A percentile compares a stretch with the other conserved stretches of the same genome.
phyloP scores from a whole-genome alignment of 2,888 invertebrate genomes.

The Helleia helle region DNA sequence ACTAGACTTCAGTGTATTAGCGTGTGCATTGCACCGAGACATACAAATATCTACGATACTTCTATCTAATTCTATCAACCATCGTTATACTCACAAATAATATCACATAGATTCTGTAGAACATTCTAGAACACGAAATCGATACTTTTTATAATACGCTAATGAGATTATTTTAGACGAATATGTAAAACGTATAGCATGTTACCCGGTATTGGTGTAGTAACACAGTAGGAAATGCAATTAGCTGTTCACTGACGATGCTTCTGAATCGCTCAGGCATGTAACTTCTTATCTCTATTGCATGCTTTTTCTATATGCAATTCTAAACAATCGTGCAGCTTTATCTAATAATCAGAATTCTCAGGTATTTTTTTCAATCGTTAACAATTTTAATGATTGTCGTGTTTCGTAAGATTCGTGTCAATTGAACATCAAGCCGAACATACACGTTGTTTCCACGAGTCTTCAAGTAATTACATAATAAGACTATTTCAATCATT shows the following conservation, averaged over 20 bases:
- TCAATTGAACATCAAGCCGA: slow-evolving; percentile 53
- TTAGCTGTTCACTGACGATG: slow-evolving; percentile 56
- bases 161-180: slow-evolving; percentile 2
- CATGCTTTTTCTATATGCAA: slow-evolving; percentile 74
- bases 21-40: slow-evolving; percentile 1
- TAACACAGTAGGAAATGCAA: slow-evolving; percentile 69
- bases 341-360: slow-evolving; percentile 68
- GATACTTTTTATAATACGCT: neutral
- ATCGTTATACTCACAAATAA: no score
- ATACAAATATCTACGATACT: neutral
- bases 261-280: slow-evolving; percentile 59
- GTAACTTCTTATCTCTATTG: slow-evolving; percentile 70
- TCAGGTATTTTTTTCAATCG: slow-evolving; percentile 64
- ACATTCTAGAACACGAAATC: neutral
- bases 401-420: slow-evolving; percentile 65
- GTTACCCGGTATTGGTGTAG: no score
- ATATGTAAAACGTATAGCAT: slow-evolving; percentile 26
- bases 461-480: neutral
- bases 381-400: slow-evolving; percentile 62
- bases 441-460: slow-evolving; percentile 17
- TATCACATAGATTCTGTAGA: neutral
- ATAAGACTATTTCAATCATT: no score
- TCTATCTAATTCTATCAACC: neutral
- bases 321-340: slow-evolving; percentile 61
- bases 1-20: neutral